Base-by-base conservation (phyloP, 2,888 invertebrate species). In the Melanophora roralis region DNA sequence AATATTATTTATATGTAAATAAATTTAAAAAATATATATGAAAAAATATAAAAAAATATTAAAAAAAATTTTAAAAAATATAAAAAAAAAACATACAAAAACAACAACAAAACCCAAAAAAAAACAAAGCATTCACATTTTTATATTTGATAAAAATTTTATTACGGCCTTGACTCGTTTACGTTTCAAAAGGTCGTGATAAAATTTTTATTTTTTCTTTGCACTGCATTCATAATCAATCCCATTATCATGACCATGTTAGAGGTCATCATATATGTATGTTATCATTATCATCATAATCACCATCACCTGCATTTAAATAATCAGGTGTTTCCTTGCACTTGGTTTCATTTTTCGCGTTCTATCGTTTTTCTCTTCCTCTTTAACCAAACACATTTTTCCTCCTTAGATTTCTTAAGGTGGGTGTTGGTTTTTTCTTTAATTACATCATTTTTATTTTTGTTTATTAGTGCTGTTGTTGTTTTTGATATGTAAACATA, bases 1-100 rank as follows among this genome's bases (percentile, higher is more conserved):
- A 88, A 89, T 88, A 87, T 80, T 88, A 88, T 89, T 89, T 90
- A 85, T 85, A 86, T 89, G 88, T 89, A 89, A 88, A 88, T 88
- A 89, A 89, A 86, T 85, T 85, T 83, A 83, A 85, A 85, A 84
- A 84, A 86, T 88, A 87, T 88, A 86, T 85, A 84, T 68, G 77
- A 84, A 82, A 84, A 81, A 79, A 82, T 73, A 81, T 73, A 40
- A 72, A 79, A 81, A 79, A 69, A 80, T 76, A 79, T 69, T 71
- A 81, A 81, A 69, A 80, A 76, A 82, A 74, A 68, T 73, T 51
- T 60, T 67, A 82, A 81, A 81, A 81, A 72, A 75, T 76, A 85
- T 83, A 78, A 85, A 84, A 86, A 87, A 84, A 84, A 83, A 85
- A 83, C 83, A 85, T 81, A 85, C 84, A 83, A 73, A 86, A 84